Evolutionary conservation across 2,797 vertebrate genomes (phyloP).

Genomic region (Crax fasciolata): DNA sequence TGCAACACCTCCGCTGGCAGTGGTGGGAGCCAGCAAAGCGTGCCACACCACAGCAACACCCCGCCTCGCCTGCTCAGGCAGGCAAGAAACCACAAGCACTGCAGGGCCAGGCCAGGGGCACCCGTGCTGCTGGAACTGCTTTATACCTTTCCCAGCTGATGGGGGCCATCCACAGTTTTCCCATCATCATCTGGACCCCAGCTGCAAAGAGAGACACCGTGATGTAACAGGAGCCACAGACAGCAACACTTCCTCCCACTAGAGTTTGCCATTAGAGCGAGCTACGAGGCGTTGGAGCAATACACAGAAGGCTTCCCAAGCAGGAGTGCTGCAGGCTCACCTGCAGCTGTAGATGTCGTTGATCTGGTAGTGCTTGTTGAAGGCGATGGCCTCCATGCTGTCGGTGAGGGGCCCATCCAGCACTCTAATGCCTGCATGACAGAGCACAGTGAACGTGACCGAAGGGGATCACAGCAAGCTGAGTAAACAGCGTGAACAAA

Average conservation of each 20-base stretch:
- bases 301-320: neutral
- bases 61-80: rapidly evolving
- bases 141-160: conserved; percentile 94
- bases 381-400: conserved; percentile 97
- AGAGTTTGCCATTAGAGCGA: neutral
- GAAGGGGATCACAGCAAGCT: rapidly evolving
- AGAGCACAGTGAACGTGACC: rapidly evolving
- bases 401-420: conserved; percentile 96
- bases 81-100: neutral
- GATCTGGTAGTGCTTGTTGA: conserved; percentile 99
- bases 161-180: conserved; percentile 95
- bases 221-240: neutral
- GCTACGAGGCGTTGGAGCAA: neutral
- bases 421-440: conserved; percentile 92
- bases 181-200: conserved; percentile 99
- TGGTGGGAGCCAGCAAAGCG: rapidly evolving
- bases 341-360: conserved; percentile 99
- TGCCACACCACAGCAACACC: rapidly evolving
- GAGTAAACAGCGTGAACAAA: rapidly evolving
- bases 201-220: conserved; percentile 77
- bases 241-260: rapidly evolving
- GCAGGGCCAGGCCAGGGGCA: neutral
- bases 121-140: neutral
- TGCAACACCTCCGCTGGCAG: neutral
- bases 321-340: conserved; percentile 67